Percentiles rank a stretch among this genome's conserved stretches.
phyloP scores from a whole-genome alignment of 2,888 invertebrate genomes.

The Athrips mouffetella region DNA sequence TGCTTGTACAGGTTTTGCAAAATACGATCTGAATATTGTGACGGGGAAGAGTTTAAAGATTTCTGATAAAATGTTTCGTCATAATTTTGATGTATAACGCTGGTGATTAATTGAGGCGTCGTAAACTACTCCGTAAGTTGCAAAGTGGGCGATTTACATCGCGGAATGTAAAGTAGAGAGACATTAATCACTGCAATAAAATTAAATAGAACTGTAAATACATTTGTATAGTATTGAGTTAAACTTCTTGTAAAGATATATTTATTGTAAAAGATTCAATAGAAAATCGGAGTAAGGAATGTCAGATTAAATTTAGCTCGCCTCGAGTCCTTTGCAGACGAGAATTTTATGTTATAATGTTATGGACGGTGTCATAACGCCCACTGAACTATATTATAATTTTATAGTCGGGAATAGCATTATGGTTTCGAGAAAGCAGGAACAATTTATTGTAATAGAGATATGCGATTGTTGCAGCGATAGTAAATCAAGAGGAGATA shows the following conservation, averaged over 20 bases:
- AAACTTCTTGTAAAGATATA: conserved; percentile 31
- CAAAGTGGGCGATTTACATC: conserved; percentile 30
- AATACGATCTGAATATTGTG: conserved; percentile 12
- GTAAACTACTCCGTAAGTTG: conserved; percentile 26
- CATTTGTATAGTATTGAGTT: conserved; percentile 28
- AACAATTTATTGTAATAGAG: conserved; percentile 27
- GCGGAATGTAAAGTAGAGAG: conserved; percentile 26
- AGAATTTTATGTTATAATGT: conserved; percentile 26
- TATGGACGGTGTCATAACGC: conserved; percentile 27
- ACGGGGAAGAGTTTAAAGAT: conserved; percentile 3
- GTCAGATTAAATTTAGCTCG: conserved; percentile 21
- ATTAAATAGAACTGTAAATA: conserved; percentile 34
- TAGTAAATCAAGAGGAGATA: conserved; percentile 29
- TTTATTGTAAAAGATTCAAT: conserved; percentile 36
- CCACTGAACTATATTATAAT: conserved; percentile 31
- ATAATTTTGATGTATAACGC: conserved; percentile 9
- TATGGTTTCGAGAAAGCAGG: conserved; percentile 20
- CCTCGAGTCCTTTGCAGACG: conserved; percentile 21
- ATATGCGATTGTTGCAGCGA: conserved; percentile 25
- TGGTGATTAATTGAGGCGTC: conserved; percentile 20
- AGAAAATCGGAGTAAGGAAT: conserved; percentile 20
- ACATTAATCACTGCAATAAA: conserved; percentile 35
- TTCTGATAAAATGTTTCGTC: conserved; percentile 1
- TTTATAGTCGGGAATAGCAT: conserved; percentile 23
- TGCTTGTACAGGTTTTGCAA: not conserved